Base-by-base conservation (phyloP, 2,797 vertebrate genomes). In the Phrynocephalus vlangalii region DNA sequence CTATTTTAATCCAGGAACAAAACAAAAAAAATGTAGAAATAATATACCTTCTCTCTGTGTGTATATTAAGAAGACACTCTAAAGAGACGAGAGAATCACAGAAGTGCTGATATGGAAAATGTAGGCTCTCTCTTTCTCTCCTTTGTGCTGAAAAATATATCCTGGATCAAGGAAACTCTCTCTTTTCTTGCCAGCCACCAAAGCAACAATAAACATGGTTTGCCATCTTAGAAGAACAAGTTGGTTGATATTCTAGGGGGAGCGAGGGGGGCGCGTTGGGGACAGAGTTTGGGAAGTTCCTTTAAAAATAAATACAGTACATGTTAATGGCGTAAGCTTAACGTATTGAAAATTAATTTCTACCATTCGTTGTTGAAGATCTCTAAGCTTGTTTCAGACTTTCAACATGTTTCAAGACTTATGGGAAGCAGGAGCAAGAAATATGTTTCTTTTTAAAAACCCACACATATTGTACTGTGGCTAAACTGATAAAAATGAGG, bases 1-100 rank as follows among this genome's bases (percentile, higher is more conserved):
- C 91, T 93, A 94, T 91, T 96, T 88, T 88, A 90, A 95, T 90
- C 89, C 0, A 3, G 84, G 89, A 66, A 82, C 88, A 88, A 75
- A 88, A 75, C 33, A 33, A 85, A 82, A 44, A 44, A 44, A 44
- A 5, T 44, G 71, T 85, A 91, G 85, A 89, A 87, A 88, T 89
- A 88, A 90, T 89, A 90, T 87, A 79, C 15, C 38, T 73, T 6
- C n/a, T 56, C 48, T 78, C 79, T 75, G 44, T 26, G 30, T 38
- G 3, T 78, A 50, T 33, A 5, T 75, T 22, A 9, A n/a, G 4
- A 28, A 80, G 85, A 79, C 15, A 77, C 72, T 56, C 52, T 56
- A 86, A 33, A 44, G 30, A 84, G 22, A 68, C 26, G 22, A 18
- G 4, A 50, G 50, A 60, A 44, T 56, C 48, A 30, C 28, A 71